Conservation (phyloP, 2,888 invertebrate genomes). For the Dicranocentrus wangi region DNA sequence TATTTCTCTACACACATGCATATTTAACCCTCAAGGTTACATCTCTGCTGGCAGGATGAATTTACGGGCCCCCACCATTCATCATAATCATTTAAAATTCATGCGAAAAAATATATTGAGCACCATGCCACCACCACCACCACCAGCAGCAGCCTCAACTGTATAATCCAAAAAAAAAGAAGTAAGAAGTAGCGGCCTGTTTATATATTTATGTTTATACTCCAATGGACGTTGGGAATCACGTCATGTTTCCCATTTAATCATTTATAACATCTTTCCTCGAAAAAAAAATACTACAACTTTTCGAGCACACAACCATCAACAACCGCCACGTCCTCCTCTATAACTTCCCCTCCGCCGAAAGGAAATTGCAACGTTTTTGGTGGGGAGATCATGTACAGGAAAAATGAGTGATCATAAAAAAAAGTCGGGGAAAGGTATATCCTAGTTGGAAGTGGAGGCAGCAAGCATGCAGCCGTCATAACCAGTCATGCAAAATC, state of each 20-base stretch:
- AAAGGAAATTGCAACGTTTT: too few relatives aligned
- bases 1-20: conserved; percentile 13
- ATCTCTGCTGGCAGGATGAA: conserved; percentile 41
- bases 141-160: too few relatives aligned
- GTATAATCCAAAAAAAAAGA: not conserved
- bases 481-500: conserved; percentile 8
- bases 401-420: too few relatives aligned
- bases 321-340: not conserved
- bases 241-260: conserved; percentile 34
- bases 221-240: not conserved
- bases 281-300: too few relatives aligned
- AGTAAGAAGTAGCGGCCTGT: not conserved
- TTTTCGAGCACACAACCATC: conserved; percentile 1
- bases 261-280: conserved; percentile 21
- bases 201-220: conserved; percentile 21
- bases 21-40: conserved; percentile 54
- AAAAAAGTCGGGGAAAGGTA: too few relatives aligned
- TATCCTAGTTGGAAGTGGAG: not conserved
- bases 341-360: not conserved
- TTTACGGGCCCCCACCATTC: conserved; percentile 43
- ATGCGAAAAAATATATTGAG: conserved; percentile 42
- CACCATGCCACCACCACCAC: not conserved
- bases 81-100: conserved; percentile 62
- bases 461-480: conserved; percentile 1
- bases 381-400: too few relatives aligned